Base-by-base conservation (phyloP, 2,888 invertebrate genomes). In the Anaspis maculata region DNA sequence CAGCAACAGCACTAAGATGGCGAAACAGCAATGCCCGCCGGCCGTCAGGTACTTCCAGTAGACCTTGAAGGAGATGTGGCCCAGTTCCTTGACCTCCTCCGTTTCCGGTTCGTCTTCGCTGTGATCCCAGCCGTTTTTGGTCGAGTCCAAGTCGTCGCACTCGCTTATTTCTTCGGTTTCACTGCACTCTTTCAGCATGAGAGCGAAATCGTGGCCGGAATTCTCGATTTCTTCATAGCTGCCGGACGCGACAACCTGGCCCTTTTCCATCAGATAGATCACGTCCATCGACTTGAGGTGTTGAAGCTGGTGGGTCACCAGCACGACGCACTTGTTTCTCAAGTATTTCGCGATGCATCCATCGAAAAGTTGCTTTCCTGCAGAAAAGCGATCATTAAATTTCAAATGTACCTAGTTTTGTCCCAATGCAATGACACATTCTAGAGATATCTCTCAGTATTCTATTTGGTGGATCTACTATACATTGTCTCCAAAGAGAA, bases 231-330 rank as follows among this genome's bases (percentile, higher is more conserved):
- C 69, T 3, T 61, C 54, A 35, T 69, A 73, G 0, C 67, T 71
- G 15, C 75, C 74, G 14, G 27, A 49, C 4, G 37, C 29, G 3
- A 31, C 33, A 15, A 56, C 44, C 15, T 73, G 70, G 52, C 79
- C 83, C 55, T 79, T 77, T 34, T 76, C 72, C 29, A 84, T 56
- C 31, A 82, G 69, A 42, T 82, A 62, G 27, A 84, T 72, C 38
- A 69, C 69, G 57, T 80, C 76, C 1, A 76, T 79, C n/a, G 69
- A 55, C 47, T 75, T 74, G 15, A 84, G 68, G 51, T 81, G 83
- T 54, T 90, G 89, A 13, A 87, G 65, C 57, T 90, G 89, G 62
- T 90, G 89, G 0, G 90, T 90, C 37, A 87, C 83, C 6, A 90
- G 72, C 41, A 89, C 73, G 14, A 83, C 70, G 2, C 84, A 82